Conservation (phyloP, 2,888 invertebrate species). For the Holacanthella duospinosa region DNA sequence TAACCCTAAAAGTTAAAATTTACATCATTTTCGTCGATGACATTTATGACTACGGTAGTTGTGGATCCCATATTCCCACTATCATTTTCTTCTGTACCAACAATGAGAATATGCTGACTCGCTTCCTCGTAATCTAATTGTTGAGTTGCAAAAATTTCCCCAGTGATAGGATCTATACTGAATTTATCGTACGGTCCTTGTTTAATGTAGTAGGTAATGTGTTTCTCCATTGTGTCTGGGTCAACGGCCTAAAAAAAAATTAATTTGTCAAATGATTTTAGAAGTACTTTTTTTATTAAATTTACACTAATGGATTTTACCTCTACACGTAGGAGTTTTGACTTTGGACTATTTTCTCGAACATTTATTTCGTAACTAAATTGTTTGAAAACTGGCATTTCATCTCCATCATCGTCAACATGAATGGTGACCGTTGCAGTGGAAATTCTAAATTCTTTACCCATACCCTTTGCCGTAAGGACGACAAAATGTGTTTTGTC, state of each 20-base stretch:
- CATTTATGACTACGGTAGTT: conserved; percentile 60
- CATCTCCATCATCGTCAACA: conserved; percentile 71
- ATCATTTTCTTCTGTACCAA: conserved; percentile 75
- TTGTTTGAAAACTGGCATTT: conserved; percentile 65
- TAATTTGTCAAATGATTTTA: conserved; percentile 13
- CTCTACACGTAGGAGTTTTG: conserved; percentile 64
- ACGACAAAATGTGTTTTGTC: conserved; percentile 60
- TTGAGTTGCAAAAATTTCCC: conserved; percentile 62
- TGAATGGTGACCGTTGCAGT: conserved; percentile 74
- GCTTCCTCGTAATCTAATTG: conserved; percentile 66
- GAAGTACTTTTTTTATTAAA: too few relatives aligned
- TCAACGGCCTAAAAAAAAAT: conserved; percentile 57
- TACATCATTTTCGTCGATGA: conserved; percentile 7
- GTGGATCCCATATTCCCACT: conserved; percentile 58
- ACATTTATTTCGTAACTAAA: conserved; percentile 63
- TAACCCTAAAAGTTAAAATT: background rate
- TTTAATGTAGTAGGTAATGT: conserved; percentile 67
- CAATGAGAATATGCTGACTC: conserved; percentile 59
- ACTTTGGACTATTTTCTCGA: conserved; percentile 74
- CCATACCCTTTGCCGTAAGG: conserved; percentile 79
- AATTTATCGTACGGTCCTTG: conserved; percentile 73
- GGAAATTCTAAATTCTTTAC: conserved; percentile 69
- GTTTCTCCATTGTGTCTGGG: conserved; percentile 57
- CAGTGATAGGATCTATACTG: conserved; percentile 67
- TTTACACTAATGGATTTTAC: conserved; percentile 43